Evolutionary conservation across 2,113 vertebrate genomes (phyloP).

Genomic region (Microcebus jonahi): DNA sequence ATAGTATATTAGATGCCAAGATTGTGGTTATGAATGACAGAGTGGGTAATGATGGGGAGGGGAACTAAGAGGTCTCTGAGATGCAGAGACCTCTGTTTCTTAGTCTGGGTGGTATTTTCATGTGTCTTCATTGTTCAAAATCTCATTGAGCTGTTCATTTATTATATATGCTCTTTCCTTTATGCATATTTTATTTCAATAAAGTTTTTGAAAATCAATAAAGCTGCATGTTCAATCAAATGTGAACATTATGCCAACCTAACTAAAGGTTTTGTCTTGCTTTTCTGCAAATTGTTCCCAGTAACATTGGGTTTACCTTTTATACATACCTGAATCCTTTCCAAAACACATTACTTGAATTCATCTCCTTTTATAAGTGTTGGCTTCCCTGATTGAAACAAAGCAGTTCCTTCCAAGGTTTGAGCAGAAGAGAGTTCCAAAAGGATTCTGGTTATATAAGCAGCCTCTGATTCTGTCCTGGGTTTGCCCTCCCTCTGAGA

Average conservation of each 20-base stretch:
- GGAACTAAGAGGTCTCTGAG: not conserved
- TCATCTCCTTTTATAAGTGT: conserved; percentile 25
- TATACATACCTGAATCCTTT: conserved; percentile 4
- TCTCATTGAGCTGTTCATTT: not conserved
- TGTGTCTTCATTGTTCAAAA: not conserved
- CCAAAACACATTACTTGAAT: conserved; percentile 39
- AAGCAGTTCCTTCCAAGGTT: conserved; percentile 32
- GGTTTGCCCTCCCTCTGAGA: not conserved
- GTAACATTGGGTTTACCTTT: conserved; percentile 24
- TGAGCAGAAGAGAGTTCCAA: not conserved
- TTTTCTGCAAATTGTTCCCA: not conserved
- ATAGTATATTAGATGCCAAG: not conserved
- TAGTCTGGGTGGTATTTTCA: not conserved
- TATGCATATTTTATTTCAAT: conserved; percentile 20
- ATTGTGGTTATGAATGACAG: not conserved
- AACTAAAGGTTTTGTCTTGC: not conserved
- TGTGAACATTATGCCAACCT: not conserved
- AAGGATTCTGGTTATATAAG: not conserved
- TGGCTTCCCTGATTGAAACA: conserved; percentile 56
- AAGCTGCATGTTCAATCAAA: not conserved
- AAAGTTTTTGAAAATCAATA: not conserved
- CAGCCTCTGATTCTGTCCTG: not conserved
- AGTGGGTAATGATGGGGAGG: not conserved
- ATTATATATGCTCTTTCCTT: not conserved
- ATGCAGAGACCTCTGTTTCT: no score